Percentiles rank a stretch among this genome's conserved stretches.
Evolutionary conservation across 2,113 vertebrate species (phyloP).

Genomic region (Paratilapia polleni): DNA sequence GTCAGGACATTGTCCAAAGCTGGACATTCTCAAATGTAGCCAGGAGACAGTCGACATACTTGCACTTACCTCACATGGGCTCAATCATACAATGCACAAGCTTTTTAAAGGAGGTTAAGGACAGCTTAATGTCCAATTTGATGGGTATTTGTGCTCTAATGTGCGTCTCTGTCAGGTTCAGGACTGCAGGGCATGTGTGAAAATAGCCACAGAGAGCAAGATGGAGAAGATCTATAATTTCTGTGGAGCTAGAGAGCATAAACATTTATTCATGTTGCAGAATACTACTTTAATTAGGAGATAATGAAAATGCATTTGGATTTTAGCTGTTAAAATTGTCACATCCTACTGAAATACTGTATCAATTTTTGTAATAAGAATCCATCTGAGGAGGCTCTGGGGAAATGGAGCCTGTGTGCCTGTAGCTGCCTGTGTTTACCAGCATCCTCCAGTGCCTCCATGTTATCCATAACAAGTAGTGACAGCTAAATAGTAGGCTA

Average conservation of each 20-base stretch:
- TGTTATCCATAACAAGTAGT: conserved; percentile 43
- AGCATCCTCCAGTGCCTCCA: conserved; percentile 21
- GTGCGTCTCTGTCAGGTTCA: background rate
- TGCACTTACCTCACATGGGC: too few relatives aligned
- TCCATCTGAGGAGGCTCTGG: background rate
- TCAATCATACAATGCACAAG: too few relatives aligned
- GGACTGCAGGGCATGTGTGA: background rate
- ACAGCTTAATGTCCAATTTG: background rate
- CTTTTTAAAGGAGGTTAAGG: background rate
- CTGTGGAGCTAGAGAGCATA: background rate
- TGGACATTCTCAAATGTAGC: background rate
- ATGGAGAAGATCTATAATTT: background rate
- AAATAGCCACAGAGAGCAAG: background rate
- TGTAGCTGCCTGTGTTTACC: conserved; percentile 33
- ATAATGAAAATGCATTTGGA: background rate
- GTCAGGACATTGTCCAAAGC: background rate
- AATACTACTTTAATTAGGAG: background rate
- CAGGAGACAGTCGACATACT: background rate
- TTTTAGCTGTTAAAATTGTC: background rate
- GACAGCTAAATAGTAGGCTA: conserved; percentile 57
- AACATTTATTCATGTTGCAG: background rate
- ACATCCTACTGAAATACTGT: too few relatives aligned
- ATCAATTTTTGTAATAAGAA: background rate
- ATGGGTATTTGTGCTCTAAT: background rate
- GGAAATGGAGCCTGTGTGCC: background rate